Evolutionary conservation across 2,888 invertebrate genomes (phyloP), one percentile per base, ranked within the genome.

Genomic region (Margaritifera margaritifera): DNA sequence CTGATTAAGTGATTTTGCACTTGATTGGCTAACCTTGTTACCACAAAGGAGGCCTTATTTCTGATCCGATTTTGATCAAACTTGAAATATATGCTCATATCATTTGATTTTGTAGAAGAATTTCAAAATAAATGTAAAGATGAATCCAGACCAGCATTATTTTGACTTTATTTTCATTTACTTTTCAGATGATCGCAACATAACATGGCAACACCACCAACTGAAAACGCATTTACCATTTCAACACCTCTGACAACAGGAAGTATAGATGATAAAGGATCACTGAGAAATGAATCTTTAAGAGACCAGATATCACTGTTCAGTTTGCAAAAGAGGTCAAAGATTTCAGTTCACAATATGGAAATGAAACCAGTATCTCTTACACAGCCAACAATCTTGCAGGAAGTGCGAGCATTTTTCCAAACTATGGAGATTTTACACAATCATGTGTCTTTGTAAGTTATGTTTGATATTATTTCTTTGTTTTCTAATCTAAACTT

Each of bases 361-460:
- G 96, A 72, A 95, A 94, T 88, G 94, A 94, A 89, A 94, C 93
- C 74, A 95, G 95, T 90, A 94, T 95, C 87, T 96, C 95, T 0
- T 97, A 97, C 87, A 94, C 95, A 5, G 96, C 96, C 6, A 93
- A 93, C 65, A 97, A 97, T 91, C 92, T 97, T 69, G 93, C 94
- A 64, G 96, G 96, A 15, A 69, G 74, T 56, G 93, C 94, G 81
- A 93, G 93, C 42, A 94, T 95, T 88, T 97, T 94, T 91, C 97
- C 97, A 0, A 93, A 93, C 75, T 96, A 96, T 89, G 97, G 97
- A 24, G 97, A 97, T 88, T 96, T 95, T 91, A 95, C 96, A 94
- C 86, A 96, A 89, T 94, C 96, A 20, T 97, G 95, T 91, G 95
- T 95, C 69, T 94, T 96, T 93, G 97, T 96, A 91, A 91, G 92